These are phyloP conservation scores for Setophaga petechia DNA, from an alignment of 2,113 vertebrate genomes.

Conservation along the genomic window DNA sequence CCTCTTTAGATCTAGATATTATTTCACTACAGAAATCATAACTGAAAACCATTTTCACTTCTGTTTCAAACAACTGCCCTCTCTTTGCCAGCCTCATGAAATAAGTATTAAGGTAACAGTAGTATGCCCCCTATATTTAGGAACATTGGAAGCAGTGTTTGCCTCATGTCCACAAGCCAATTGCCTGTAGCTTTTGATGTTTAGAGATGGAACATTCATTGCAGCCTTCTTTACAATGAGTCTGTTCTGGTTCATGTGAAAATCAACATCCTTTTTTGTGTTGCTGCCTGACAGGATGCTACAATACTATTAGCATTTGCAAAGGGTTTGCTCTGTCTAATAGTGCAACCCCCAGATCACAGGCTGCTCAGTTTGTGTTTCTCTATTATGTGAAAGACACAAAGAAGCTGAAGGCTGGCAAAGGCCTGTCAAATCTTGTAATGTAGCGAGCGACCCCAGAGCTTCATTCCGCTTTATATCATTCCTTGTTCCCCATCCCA, in stretches of 20 bases:
- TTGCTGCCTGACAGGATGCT: slow-evolving; percentile 79
- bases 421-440: slow-evolving; percentile 93
- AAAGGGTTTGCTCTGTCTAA: slow-evolving; percentile 87
- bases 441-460: slow-evolving; percentile 85
- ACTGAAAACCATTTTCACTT: not conserved
- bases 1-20: not conserved
- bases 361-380: slow-evolving; percentile 92
- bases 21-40: not conserved
- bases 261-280: slow-evolving; percentile 85
- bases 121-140: not conserved
- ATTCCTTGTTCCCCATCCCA: slow-evolving; percentile 73
- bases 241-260: slow-evolving; percentile 79
- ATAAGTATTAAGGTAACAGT: not conserved
- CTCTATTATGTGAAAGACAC: slow-evolving; percentile 91
- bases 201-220: slow-evolving; percentile 70
- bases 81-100: not conserved
- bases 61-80: not conserved
- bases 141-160: not conserved
- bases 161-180: slow-evolving; percentile 42
- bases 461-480: slow-evolving; percentile 81
- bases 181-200: slow-evolving; percentile 69
- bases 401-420: slow-evolving; percentile 89
- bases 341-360: slow-evolving; percentile 79
- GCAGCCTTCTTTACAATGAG: slow-evolving; percentile 77
- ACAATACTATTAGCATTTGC: slow-evolving; percentile 98